Base-by-base conservation (phyloP, 2,797 vertebrate species). In the Nyctibius grandis region DNA sequence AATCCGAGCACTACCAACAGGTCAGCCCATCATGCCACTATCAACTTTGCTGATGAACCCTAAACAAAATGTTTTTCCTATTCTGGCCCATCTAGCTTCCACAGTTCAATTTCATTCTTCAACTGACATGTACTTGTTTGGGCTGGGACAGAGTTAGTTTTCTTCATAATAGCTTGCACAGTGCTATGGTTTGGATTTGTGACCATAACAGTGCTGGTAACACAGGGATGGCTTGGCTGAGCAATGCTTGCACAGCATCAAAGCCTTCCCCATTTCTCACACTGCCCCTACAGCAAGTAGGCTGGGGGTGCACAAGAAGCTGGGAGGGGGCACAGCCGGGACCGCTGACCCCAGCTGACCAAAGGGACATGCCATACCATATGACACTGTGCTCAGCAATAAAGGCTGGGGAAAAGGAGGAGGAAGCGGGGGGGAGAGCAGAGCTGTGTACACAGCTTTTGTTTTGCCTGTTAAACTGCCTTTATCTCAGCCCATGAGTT, bases 241-340 rank as follows among this genome's bases (percentile, higher is more conserved):
- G 9, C 12, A 83, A 67, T 34, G n/a, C 33, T 81, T 22, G 64
- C 17, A 78, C 23, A 40, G 42, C 17, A n/a, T 21, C 53, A 31
- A 63, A 45, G 22, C 23, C n/a, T 73, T 56, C 20, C 31, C 29
- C 1, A 0, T 16, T 57, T 47, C 56, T 15, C 44, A 73, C 13
- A 11, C 9, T 3, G 2, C 4, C 15, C 9, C 34, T 12, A 10
- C 51, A 53, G 25, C 0, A 1, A 48, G 19, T 1, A 19, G n/a
- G 54, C 60, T 76, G 16, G 21, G 23, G 21, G 7, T 13, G 8
- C 23, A 51, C 51, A 53, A 42, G 48, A 12, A 61, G 25, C 6
- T 31, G n/a, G n/a, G 28, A 65, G 4, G 7, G 54, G 15, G 29
- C 29, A 25, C 34, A 42, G 50, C 13, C 0, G 0, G 14, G 26